Base-by-base conservation (phyloP, 2,888 invertebrate genomes). In the Amphipoea oculea region DNA sequence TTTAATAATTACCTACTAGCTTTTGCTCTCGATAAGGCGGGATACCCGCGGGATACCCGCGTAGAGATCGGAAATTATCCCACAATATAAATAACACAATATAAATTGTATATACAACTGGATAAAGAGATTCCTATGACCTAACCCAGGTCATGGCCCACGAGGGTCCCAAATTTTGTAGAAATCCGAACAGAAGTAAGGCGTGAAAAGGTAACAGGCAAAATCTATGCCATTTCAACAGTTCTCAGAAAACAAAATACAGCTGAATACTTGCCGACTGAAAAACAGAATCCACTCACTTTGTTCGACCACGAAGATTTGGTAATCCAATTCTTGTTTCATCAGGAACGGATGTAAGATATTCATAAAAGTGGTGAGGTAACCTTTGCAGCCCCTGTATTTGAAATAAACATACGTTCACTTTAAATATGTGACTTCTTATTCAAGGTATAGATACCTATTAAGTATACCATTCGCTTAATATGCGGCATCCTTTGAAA, bases 291-390 rank as follows among this genome's bases (percentile, higher is more conserved):
- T 12, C 0, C 17, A 90, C 94, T 93, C 83, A 97, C 98, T 97
- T 91, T 98, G 98, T 95, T 99, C 99, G 29, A 99, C 97, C 45
- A 99, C 97, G 94, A 98, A 99, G 89, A 99, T 98, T 82, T 98
- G 98, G 95, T 99, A 99, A 90, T 99, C 99, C 88, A 99, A 96
- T 94, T 98, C 98, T 94, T 99, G 99, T 87, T 98, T 97, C 93
- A 98, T 98, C 78, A 99, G 96, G 91, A 99, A 98, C 36, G 98
- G 98, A 95, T 99, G 99, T 91, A 99, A 97, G 94, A 99, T 98
- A 92, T 98, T 98, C 68, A 99, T 97, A 91, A 99, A 98, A 76
- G 98, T 97, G 82, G 98, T 97, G 60, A 99, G 97, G 93, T 98
- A 98, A 85, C 97, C 97, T 77, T 98, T 98, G 71, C 98, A 96